Base-by-base conservation (phyloP, 1,140 invertebrate species). In the Papilio aristodemus region DNA sequence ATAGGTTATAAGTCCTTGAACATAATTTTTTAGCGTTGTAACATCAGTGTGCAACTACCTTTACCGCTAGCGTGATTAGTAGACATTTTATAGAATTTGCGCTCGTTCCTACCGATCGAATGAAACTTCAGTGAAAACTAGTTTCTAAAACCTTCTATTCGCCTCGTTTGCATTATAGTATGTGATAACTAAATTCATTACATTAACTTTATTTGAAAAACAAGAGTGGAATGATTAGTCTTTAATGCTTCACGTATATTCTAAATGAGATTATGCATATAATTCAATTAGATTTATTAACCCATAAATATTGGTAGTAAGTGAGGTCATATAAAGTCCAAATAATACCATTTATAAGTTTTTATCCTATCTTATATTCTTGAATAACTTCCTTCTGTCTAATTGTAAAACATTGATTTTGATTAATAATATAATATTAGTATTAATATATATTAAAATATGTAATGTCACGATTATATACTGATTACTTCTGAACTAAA, bases 81-180 rank as follows among this genome's bases (percentile, higher is more conserved):
- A 54, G 19, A 54, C 46, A 54, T 54, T 54, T 54, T 54, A 54
- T 25, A 22, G 46, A 54, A 11, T 22, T 22, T 54, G 3, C 46
- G 46, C 17, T 54, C 46, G 46, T 54, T 54, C 17, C 22, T 54
- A 25, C 46, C 19, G 19, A 54, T 54, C 19, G 46, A 22, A 54
- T 54, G 46, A 54, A 54, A 54, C 46, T 54, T 50, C 46, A 50
- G 46, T 11, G 46, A 22, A 50, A 50, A 50, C 46, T 50, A 50
- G 46, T 50, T 50, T 50, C 43, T 46, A 46, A 46, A 46, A 17
- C 10, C 38, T 39, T 39, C 10, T 11, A 39, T 39, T 39, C 38
- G 13, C 43, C 43, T 19, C 17, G 43, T 46, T 46, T 46, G 3
- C 6, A 46, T 14, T 19, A 14, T n/a, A 1, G 2, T 32, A 32